Conservation (phyloP, 1,140 invertebrate species). For the Whitmania pigra region DNA sequence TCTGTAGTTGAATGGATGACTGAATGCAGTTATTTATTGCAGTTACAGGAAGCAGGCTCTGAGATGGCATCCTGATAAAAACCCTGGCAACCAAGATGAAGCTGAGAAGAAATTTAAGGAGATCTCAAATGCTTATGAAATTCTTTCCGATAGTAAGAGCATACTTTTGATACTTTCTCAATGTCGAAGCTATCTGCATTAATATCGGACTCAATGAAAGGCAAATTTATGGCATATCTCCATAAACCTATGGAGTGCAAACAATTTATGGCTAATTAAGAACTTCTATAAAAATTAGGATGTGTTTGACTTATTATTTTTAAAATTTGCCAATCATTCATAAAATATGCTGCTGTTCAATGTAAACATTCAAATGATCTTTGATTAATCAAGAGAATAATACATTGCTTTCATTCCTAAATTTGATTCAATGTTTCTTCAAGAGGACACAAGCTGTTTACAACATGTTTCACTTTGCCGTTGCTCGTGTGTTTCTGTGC, state of each 20-base stretch:
- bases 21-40: slow-evolving; percentile 26
- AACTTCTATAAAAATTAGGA: neutral
- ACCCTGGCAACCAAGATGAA: slow-evolving; percentile 87
- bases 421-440: too few relatives aligned
- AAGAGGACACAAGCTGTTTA: too few relatives aligned
- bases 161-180: neutral
- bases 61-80: slow-evolving; percentile 99
- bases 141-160: slow-evolving; percentile 80
- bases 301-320: neutral
- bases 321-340: neutral
- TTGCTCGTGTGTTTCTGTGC: neutral
- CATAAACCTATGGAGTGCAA: neutral
- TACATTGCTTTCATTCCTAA: too few relatives aligned
- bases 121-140: slow-evolving; percentile 97
- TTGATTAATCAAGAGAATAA: too few relatives aligned
- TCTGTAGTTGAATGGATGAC: neutral
- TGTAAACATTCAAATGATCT: too few relatives aligned
- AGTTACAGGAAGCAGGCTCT: slow-evolving; percentile 91
- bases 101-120: slow-evolving; percentile 92
- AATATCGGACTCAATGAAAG: neutral
- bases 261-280: neutral
- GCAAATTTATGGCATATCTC: neutral
- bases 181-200: neutral
- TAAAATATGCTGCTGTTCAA: too few relatives aligned
- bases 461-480: too few relatives aligned